Base-by-base conservation (phyloP, 2,888 invertebrate species). In the Ophonus ardosiacus region DNA sequence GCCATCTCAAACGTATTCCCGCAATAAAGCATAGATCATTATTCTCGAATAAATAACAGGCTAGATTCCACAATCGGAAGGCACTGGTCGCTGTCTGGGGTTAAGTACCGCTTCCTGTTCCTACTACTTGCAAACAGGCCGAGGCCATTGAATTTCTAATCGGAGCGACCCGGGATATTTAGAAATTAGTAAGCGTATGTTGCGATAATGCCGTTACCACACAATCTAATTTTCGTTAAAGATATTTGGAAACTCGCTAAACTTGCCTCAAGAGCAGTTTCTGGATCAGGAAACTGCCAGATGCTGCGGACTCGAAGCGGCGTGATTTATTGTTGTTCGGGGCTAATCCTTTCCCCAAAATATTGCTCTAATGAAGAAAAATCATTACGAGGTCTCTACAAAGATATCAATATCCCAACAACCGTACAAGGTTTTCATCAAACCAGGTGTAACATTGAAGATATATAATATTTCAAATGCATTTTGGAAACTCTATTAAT, bases 171-270 rank as follows among this genome's bases (percentile, higher is more conserved):
- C 83, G 71, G 76, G 76, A 83, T 76, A 83, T 76, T 83, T 83
- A 83, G 83, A 84, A 79, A 84, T 84, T 84, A 84, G 65, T 79
- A 68, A 79, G 68, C 84, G 84, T 84, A 79, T 84, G 83, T 83
- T 76, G 74, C 78, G 79, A 78, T 84, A 79, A 76, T 83, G 59
- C 61, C 57, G 24, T n/a, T 31, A 68, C 84, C 84, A 65, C 84
- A 84, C 68, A 84, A 84, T 84, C 79, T 84, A 84, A 84, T 84
- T 76, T 83, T 61, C 74, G 68, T 81, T 81, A 81, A 63, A 61
- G 83, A 61, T 74, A 76, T 59, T 74, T 83, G 40, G 59, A 38
- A 74, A 74, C 43, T 40, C 17, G 63, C 31, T 56, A 71, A 65
- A 61, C 40, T 80, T 80, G 80, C 57, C 57, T 59, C 24, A 31